Evolutionary conservation across 30 jellyfish, hydroid and myxozoan genomes (phyloP), one percentile per base, ranked within the genome.

Genomic region (Phacellophora camtschatica): DNA sequence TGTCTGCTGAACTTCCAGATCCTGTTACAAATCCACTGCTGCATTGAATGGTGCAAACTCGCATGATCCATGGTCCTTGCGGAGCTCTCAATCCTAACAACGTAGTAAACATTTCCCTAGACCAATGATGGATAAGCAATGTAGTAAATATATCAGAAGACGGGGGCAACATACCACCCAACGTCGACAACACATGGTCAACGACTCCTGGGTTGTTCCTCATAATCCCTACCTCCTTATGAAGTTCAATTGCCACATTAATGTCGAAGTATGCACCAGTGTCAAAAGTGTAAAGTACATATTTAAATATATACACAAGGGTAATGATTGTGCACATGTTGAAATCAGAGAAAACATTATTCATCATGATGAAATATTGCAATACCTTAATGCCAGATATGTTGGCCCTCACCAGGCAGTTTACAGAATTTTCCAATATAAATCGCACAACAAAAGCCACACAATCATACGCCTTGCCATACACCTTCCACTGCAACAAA

Each of bases 1-100:
- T 90, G 25, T 84, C 96, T 4, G 95, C 86, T 37, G 97, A 84
- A 74, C 63, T 85, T 13, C 98, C 86, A 39, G 51, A 55, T 68
- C 90, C 90, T 22, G 77, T 32, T 30, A 39, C 27, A 29, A 82
- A 90, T 2, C 85, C 85, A 57, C 46, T 63, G 32, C 74, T 84
- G 8, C 96, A 68, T 5, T 70, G 89, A 2, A 11, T 12, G 28
- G 34, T 64, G 2, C 78, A 59, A 3, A 8, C 16, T 33, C 46
- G 18, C 22, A 3, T 35, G 25, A 36, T 64, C 8, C 12, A 64
- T 36, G 59, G 19, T 35, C 28, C 49, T 7, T 11, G 74, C 16
- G 74, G 5, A 7, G 49, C 22, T 5, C 49, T n/a, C n/a, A n/a
- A n/a, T n/a, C n/a, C n/a, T n/a, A n/a, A n/a, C 46, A 24, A 8